These are phyloP conservation scores for Eublepharis macularius DNA, from an alignment of 2,113 vertebrate genomes.

Conservation along the genomic window DNA sequence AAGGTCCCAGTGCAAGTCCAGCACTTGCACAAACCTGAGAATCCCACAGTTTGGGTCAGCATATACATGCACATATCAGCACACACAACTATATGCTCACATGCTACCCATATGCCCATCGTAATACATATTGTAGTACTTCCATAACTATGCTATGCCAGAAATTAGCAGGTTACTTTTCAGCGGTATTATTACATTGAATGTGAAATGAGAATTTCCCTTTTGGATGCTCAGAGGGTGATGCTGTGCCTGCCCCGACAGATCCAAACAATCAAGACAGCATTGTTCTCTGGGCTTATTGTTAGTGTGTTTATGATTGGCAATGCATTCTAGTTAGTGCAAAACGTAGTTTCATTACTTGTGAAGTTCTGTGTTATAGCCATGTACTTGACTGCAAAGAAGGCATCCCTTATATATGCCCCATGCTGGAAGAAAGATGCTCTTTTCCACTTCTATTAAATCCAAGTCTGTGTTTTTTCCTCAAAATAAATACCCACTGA, in stretches of 20 bases:
- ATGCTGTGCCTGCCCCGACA: not conserved
- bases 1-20: too few relatives aligned
- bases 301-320: not conserved
- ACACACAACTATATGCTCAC: not conserved
- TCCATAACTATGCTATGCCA: too few relatives aligned
- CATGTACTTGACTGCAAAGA: not conserved
- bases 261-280: too few relatives aligned
- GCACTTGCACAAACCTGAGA: too few relatives aligned
- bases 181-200: not conserved
- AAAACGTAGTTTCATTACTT: not conserved
- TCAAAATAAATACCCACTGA: not conserved
- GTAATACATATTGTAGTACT: not conserved
- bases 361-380: not conserved
- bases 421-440: not conserved
- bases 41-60: not conserved
- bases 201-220: not conserved
- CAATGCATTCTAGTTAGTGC: not conserved
- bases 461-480: not conserved
- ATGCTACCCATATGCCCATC: not conserved
- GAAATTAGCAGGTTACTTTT: not conserved
- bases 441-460: not conserved
- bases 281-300: not conserved
- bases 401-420: not conserved
- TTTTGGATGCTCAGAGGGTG: not conserved
- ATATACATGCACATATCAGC: not conserved